phyloP scores from a whole-genome alignment of 2,888 invertebrate species.

The Serrognathus titanus region DNA sequence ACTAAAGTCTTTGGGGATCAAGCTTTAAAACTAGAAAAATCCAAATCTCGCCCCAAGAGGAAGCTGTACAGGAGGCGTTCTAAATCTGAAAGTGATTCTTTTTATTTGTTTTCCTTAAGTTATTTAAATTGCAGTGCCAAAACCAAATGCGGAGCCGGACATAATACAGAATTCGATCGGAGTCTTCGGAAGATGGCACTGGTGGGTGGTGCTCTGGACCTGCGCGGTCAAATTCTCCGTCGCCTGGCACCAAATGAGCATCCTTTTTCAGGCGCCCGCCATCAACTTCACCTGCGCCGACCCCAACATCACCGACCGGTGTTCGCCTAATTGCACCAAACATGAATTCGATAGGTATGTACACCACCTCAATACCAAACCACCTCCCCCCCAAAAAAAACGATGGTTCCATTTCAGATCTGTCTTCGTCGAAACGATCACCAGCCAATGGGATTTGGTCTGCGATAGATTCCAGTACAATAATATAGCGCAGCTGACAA shows the following conservation, averaged over 20 bases:
- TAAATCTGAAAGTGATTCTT: no score
- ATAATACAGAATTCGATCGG: conserved; percentile 69
- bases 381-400: not conserved
- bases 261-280: conserved; percentile 72
- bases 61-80: no score
- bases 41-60: no score
- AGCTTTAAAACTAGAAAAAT: no score
- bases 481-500: conserved; percentile 71
- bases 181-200: conserved; percentile 70
- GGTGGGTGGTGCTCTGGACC: conserved; percentile 65
- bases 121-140: not conserved
- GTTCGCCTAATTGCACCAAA: conserved; percentile 54
- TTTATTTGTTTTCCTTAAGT: no score
- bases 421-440: conserved; percentile 69
- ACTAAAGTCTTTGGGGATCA: no score
- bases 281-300: conserved; percentile 51
- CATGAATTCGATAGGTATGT: conserved; percentile 62
- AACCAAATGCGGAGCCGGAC: conserved; percentile 49
- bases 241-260: conserved; percentile 77
- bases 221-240: conserved; percentile 74
- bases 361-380: conserved; percentile 30
- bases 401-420: conserved; percentile 29
- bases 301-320: conserved; percentile 50
- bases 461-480: conserved; percentile 65
- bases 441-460: conserved; percentile 73